A percentile compares a stretch with the other conserved stretches of the same genome.
Conservation (phyloP, 2,888 invertebrate species). For the Netelia melanura region DNA sequence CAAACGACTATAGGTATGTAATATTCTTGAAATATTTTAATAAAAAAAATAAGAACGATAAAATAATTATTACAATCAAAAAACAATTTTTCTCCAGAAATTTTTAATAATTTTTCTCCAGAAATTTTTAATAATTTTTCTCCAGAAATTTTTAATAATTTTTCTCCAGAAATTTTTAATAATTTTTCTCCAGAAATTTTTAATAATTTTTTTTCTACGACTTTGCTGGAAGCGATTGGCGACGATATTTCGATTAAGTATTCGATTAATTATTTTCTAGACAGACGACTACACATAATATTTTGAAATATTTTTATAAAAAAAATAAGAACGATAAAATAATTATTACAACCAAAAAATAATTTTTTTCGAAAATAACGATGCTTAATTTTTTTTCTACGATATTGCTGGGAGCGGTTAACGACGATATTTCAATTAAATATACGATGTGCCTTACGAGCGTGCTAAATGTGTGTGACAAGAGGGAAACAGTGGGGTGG, state of each 20-base stretch:
- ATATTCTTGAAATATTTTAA: too few species aligned
- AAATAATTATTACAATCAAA: too few species aligned
- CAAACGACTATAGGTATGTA: too few species aligned
- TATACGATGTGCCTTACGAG: neutral
- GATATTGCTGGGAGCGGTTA: neutral
- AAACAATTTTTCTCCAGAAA: neutral
- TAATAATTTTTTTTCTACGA: neutral
- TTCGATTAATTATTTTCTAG: neutral
- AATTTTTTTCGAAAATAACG: neutral
- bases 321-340: too few species aligned
- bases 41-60: too few species aligned
- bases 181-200: neutral
- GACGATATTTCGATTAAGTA: neutral
- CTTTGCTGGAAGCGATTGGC: neutral
- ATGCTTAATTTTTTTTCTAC: neutral
- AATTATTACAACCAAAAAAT: too few species aligned
- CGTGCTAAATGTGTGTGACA: conserved; percentile 13
- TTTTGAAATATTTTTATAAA: too few species aligned
- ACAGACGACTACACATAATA: too few species aligned
- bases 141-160: neutral
- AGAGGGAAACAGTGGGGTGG: conserved; percentile 15
- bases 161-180: too few species aligned
- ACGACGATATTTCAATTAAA: neutral
- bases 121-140: neutral
- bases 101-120: neutral